phyloP scores from a whole-genome alignment of 1,140 invertebrate genomes.

The Calephelis virginiensis region DNA sequence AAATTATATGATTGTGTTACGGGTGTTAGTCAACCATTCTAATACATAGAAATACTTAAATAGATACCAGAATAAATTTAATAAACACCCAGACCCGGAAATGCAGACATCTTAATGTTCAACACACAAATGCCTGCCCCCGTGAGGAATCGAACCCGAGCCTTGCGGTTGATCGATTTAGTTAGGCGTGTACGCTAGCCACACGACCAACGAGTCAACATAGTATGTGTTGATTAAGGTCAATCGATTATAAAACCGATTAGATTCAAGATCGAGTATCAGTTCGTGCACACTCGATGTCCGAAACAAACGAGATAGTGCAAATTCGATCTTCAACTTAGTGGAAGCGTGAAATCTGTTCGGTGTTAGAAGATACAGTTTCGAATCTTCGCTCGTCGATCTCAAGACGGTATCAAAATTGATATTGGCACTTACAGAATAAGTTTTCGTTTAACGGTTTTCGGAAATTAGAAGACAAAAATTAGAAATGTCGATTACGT shows the following conservation, averaged over 20 bases:
- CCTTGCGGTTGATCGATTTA: no score
- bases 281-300: constrained; percentile 6
- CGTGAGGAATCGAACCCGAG: no score
- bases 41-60: no score
- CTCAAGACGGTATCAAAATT: constrained; percentile 29
- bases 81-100: no score
- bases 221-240: background rate
- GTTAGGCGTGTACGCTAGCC: no score
- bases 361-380: constrained; percentile 28
- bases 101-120: no score
- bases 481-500: no score
- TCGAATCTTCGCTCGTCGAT: constrained; percentile 31
- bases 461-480: background rate
- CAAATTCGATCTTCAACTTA: constrained; percentile 24
- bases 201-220: no score
- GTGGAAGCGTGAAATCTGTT: constrained; percentile 30
- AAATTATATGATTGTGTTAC: no score
- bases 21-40: no score
- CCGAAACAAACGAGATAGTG: constrained; percentile 20
- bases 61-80: no score
- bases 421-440: constrained; percentile 32
- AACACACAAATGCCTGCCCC: no score
- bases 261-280: background rate
- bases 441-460: background rate
- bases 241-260: constrained; percentile 11